phyloP scores from a whole-genome alignment of 1,140 invertebrate genomes.

The Rhopalosiphum maidis region DNA sequence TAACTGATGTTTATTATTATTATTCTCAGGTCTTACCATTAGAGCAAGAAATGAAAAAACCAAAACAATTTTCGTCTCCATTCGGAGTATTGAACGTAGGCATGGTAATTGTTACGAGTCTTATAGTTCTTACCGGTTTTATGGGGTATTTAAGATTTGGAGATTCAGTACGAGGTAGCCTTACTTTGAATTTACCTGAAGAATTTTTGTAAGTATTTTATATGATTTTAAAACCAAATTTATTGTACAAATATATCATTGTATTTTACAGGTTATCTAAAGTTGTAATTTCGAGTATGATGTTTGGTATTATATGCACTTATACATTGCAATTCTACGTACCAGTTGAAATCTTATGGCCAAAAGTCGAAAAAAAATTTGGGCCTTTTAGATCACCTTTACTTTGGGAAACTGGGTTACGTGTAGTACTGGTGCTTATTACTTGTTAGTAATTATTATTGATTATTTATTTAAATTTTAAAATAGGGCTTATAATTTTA shows the following conservation, averaged over 20 bases:
- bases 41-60: conserved; percentile 87
- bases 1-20: neutral
- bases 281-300: conserved; percentile 88
- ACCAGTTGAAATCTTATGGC: conserved; percentile 83
- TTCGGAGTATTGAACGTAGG: conserved; percentile 87
- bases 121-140: conserved; percentile 87
- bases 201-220: conserved; percentile 68
- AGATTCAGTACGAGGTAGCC: conserved; percentile 70
- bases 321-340: conserved; percentile 97
- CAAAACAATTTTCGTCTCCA: conserved; percentile 77
- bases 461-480: neutral
- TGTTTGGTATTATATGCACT: conserved; percentile 88
- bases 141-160: conserved; percentile 85
- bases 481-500: neutral
- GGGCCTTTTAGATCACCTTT: conserved; percentile 31
- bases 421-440: conserved; percentile 14
- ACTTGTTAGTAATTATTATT: conserved; percentile 30
- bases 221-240: neutral
- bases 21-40: conserved; percentile 70
- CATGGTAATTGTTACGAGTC: conserved; percentile 83
- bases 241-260: neutral
- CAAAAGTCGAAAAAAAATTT: conserved; percentile 47
- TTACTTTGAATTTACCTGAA: conserved; percentile 77
- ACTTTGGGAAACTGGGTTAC: conserved; percentile 25
- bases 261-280: conserved; percentile 71